A percentile compares a stretch with the other conserved stretches of the same genome.
Conservation (phyloP, 2,797 vertebrate genomes). For the Strix occidentalis region DNA sequence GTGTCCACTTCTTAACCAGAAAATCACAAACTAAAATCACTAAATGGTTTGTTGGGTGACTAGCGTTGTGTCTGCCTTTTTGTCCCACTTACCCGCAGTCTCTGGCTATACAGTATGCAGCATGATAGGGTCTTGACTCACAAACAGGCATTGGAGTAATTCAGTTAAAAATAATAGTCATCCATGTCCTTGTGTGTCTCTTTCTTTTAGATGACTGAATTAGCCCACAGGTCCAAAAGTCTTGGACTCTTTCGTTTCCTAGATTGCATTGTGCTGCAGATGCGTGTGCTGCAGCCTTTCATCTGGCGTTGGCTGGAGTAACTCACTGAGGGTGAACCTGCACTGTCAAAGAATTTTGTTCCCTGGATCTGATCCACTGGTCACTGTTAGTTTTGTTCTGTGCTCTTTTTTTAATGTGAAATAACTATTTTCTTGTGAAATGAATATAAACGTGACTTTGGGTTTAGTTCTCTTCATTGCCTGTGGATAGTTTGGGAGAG, state of each 20-base stretch:
- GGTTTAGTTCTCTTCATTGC: not conserved
- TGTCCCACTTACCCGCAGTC: not conserved
- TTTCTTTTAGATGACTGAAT: not conserved
- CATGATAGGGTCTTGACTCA: not conserved
- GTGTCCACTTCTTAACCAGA: not conserved
- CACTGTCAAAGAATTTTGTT: not conserved
- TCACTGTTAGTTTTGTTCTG: not conserved
- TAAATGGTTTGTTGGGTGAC: not conserved
- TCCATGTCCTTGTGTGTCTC: not conserved
- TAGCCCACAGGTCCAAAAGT: not conserved
- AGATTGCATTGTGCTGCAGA: not conserved
- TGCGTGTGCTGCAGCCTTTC: not conserved
- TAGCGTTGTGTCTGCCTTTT: not conserved
- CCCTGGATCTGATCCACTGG: not conserved
- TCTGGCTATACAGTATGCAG: not conserved
- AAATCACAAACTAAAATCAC: too few species aligned
- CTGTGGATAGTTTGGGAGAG: not conserved
- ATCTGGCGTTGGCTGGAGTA: not conserved
- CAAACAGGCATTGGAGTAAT: not conserved
- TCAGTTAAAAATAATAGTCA: not conserved
- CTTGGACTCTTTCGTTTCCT: not conserved
- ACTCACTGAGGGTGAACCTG: not conserved
- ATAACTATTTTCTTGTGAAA: not conserved
- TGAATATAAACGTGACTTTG: not conserved
- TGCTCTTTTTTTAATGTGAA: not conserved